Evolutionary conservation across 2,888 invertebrate species (phyloP).

Genomic region (Lasioglossum calceatum): DNA sequence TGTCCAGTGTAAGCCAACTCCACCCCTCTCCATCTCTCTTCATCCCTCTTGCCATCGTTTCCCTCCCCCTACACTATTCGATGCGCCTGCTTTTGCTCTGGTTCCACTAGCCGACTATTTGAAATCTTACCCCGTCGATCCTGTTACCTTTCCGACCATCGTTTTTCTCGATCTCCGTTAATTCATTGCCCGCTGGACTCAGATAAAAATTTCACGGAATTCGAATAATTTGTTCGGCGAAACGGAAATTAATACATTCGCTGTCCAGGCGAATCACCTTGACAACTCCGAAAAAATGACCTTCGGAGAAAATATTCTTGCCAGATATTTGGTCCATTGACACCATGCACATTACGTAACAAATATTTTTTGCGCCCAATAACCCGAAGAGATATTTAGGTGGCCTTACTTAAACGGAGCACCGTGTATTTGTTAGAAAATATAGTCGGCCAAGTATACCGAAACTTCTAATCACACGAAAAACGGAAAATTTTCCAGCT

Average conservation of each 20-base stretch:
- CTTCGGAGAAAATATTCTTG: too few species aligned
- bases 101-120: slow-evolving; percentile 9
- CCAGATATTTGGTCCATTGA: too few species aligned
- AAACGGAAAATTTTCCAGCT: neutral
- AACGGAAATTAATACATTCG: neutral
- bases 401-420: too few species aligned
- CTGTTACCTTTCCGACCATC: slow-evolving; percentile 9
- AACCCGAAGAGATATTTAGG: too few species aligned
- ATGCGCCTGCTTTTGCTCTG: neutral
- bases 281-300: too few species aligned
- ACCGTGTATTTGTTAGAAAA: neutral
- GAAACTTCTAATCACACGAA: neutral
- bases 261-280: neutral
- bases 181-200: neutral
- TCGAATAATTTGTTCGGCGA: neutral
- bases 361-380: too few species aligned
- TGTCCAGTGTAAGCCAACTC: slow-evolving; percentile 54
- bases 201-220: neutral
- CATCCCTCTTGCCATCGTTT: neutral
- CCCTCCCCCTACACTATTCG: neutral
- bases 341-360: too few species aligned
- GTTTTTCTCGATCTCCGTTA: neutral
- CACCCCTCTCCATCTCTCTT: slow-evolving; percentile 34
- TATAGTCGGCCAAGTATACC: neutral
- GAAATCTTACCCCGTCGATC: slow-evolving; percentile 27